Conservation (phyloP, 2,113 vertebrate species). For the Callorhinus ursinus region DNA sequence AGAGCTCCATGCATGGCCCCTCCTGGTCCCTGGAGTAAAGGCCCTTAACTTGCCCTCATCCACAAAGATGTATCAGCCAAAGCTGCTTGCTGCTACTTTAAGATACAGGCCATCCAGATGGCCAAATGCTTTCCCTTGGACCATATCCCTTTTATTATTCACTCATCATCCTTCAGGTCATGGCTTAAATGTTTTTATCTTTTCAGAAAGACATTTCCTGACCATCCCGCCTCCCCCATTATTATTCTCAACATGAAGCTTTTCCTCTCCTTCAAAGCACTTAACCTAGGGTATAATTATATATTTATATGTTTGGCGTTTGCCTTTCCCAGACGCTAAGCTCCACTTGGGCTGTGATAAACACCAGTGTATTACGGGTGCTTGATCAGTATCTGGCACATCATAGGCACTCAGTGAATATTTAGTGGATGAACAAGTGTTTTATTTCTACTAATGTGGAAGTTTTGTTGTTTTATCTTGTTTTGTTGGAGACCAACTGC, state of each 20-base stretch:
- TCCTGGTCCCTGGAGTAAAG: not conserved
- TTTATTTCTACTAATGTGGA: not conserved
- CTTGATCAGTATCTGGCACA: not conserved
- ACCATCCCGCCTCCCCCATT: not conserved
- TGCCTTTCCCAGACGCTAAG: not conserved
- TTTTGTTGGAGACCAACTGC: not conserved
- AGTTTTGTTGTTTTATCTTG: not conserved
- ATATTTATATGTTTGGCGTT: conserved; percentile 9
- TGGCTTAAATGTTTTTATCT: conserved; percentile 26
- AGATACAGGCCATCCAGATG: not conserved
- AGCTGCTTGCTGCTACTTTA: not conserved
- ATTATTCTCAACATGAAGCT: not conserved
- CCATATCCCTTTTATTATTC: not conserved
- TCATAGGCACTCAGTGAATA: not conserved
- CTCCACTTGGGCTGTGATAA: not conserved
- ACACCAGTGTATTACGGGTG: not conserved
- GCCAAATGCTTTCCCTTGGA: not conserved
- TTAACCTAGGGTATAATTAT: not conserved
- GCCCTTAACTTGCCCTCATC: not conserved
- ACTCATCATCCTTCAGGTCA: not conserved
- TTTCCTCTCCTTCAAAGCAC: not conserved
- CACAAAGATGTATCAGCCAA: not conserved
- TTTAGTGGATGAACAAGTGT: not conserved
- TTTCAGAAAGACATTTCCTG: conserved; percentile 34
- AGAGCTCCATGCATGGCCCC: not conserved